A percentile compares a stretch with the other conserved stretches of the same genome.
These are phyloP conservation scores for Antechinus stuartii DNA, from an alignment of 2,113 vertebrate species.

Conservation along the genomic window DNA sequence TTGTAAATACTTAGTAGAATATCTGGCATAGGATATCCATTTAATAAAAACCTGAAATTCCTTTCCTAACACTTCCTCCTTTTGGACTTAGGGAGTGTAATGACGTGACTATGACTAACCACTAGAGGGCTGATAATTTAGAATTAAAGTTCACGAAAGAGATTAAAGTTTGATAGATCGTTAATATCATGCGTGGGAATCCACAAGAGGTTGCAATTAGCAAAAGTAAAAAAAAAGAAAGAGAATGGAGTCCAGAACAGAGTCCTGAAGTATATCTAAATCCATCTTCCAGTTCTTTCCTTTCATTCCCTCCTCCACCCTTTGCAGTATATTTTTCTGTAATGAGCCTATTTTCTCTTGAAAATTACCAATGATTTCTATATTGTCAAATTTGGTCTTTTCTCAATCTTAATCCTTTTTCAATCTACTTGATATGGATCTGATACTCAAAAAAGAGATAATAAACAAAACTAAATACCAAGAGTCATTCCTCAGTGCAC, in stretches of 20 bases:
- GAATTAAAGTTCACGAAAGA: background rate
- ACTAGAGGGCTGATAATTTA: background rate
- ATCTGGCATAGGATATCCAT: background rate
- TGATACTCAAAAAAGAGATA: background rate
- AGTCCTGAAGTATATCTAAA: background rate
- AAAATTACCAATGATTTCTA: background rate
- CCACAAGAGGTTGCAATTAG: background rate
- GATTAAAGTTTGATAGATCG: background rate
- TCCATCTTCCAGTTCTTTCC: background rate
- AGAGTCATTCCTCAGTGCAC: background rate
- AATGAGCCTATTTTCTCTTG: background rate
- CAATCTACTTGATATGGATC: background rate
- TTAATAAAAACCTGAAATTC: background rate
- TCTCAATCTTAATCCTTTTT: background rate
- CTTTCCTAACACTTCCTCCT: background rate
- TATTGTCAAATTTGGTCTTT: background rate
- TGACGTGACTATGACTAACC: background rate
- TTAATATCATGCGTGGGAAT: background rate
- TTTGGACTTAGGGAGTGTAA: background rate
- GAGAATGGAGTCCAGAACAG: background rate
- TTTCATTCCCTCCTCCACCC: background rate
- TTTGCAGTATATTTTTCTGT: background rate
- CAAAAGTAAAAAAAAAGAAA: background rate
- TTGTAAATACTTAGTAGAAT: background rate
- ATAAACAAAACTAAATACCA: background rate